Evolutionary conservation across 2,797 vertebrate genomes (phyloP), one percentile per base, ranked within the genome.

Genomic region (Catostomus latipinnis): DNA sequence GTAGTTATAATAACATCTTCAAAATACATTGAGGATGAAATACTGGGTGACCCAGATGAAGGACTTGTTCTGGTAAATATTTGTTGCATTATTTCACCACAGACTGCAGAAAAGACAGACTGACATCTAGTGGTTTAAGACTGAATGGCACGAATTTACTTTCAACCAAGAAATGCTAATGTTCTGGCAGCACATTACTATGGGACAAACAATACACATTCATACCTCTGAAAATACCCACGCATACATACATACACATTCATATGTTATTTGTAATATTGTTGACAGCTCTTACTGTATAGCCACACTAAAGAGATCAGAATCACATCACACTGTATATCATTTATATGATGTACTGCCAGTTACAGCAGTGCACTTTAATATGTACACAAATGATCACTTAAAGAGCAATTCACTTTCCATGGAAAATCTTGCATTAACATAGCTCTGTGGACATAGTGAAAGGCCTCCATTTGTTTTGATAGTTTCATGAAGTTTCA

Each of bases 321-420:
- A 50, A 8, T 69, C 50, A 62, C 12, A 68, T 69, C 80, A 85
- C 70, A 78, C 73, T 80, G 60, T 54, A 71, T 58, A 10, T 43
- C 16, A 56, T 48, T 74, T 13, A 58, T 65, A 80, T 14, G 14
- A 11, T 12, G 6, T 16, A 61, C 22, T 53, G 74, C n/a, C 6
- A 48, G 43, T 52, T 53, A 61, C 62, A 54, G 14, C 46, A 68
- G 74, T 71, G 82, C 70, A 85, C 74, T 83, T 18, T 81, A 63
- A 83, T 67, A 75, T 69, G 56, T 80, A 76, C 63, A 82, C 65
- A 86, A 67, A 84, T 83, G 83, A 78, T 82, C 82, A 79, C 67
- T 84, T 79, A 81, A 83, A 86, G 86, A 82, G 88, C 80, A 87
- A 83, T 84, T 82, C 60, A 72, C 70, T 85, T 86, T 75, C 58